Evolutionary conservation across 1,140 invertebrate species (phyloP).

Genomic region (Ostrea edulis): DNA sequence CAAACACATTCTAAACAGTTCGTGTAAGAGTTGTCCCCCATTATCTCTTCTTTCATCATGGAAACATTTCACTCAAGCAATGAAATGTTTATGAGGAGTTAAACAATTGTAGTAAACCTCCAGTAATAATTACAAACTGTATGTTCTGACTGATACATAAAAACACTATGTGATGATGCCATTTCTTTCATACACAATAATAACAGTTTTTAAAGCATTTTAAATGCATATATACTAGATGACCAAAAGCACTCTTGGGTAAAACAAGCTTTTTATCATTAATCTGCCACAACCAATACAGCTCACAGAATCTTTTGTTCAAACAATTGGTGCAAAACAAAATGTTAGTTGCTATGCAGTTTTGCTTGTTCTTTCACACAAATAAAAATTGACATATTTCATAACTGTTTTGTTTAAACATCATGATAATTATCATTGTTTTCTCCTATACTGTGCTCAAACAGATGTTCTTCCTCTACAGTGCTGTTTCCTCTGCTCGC

Average conservation of each 20-base stretch:
- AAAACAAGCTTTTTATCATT: not conserved
- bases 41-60: not conserved
- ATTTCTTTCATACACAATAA: constrained; percentile 14
- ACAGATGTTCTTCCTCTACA: constrained; percentile 14
- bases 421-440: not conserved
- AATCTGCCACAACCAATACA: constrained; percentile 13
- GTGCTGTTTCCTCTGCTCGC: constrained; percentile 51
- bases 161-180: not conserved
- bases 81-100: not conserved
- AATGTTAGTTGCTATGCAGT: not conserved
- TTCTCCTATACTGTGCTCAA: not conserved
- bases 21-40: not conserved
- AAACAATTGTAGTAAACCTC: not conserved
- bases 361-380: not conserved
- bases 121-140: not conserved
- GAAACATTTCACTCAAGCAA: not conserved
- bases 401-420: not conserved
- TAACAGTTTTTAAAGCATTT: not conserved
- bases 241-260: constrained; percentile 1
- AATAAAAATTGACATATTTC: not conserved
- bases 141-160: not conserved
- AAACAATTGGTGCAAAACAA: not conserved
- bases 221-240: not conserved
- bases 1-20: too few species aligned
- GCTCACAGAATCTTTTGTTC: not conserved